A percentile compares a stretch with the other conserved stretches of the same genome.
Evolutionary conservation across 2,113 vertebrate genomes (phyloP).

Genomic region (Melierax canorus): DNA sequence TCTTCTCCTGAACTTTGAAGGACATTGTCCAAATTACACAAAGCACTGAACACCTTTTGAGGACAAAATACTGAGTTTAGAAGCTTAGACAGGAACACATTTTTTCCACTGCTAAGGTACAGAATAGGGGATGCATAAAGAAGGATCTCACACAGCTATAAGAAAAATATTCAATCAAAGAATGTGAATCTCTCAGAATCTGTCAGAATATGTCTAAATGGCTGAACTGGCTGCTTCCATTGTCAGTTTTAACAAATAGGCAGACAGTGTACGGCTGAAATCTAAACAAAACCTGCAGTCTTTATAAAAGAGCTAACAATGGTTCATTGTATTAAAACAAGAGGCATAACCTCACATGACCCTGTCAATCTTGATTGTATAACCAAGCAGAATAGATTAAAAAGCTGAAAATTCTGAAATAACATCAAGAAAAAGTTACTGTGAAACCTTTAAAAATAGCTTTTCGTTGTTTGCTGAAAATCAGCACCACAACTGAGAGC

Average conservation of each 20-base stretch:
- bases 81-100: background rate
- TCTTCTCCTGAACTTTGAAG: background rate
- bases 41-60: background rate
- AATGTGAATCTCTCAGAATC: background rate
- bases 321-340: slow-evolving; percentile 66
- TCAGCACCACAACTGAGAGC: background rate
- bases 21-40: background rate
- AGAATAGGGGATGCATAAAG: background rate
- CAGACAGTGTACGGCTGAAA: slow-evolving; percentile 60
- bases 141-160: background rate
- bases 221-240: slow-evolving; percentile 20
- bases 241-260: slow-evolving; percentile 56
- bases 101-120: background rate
- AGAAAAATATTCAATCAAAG: slow-evolving; percentile 15
- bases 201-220: slow-evolving; percentile 37
- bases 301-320: slow-evolving; percentile 48
- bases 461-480: slow-evolving; percentile 23
- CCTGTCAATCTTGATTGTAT: slow-evolving; percentile 41
- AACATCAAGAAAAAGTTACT: slow-evolving; percentile 22
- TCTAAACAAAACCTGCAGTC: slow-evolving; percentile 66
- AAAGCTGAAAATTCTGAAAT: slow-evolving; percentile 48
- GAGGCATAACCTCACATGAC: slow-evolving; percentile 61
- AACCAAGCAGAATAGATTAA: slow-evolving; percentile 22
- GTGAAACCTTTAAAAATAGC: slow-evolving; percentile 38
- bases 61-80: background rate